Evolutionary conservation across 2,113 vertebrate species (phyloP).

Genomic region (Dicaeum eximium): DNA sequence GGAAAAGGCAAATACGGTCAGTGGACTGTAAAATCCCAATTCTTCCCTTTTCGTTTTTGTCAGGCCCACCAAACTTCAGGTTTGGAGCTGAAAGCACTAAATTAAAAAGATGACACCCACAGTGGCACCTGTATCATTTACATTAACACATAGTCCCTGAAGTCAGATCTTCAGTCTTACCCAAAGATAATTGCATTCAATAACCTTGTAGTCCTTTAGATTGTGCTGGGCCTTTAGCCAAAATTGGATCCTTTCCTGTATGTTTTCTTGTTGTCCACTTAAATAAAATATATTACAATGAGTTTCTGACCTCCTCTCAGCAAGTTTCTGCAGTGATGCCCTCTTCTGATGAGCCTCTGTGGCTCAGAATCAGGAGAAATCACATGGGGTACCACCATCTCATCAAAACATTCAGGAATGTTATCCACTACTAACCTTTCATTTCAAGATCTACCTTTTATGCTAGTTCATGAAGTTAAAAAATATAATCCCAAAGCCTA

Average conservation of each 20-base stretch:
- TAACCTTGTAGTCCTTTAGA: not conserved
- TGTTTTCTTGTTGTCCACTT: not conserved
- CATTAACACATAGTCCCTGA: fast-evolving
- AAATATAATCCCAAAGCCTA: not conserved
- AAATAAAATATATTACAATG: not conserved
- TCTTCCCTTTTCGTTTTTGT: not conserved
- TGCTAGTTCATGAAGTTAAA: not conserved
- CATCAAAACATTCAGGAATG: not conserved
- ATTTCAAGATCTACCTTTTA: not conserved
- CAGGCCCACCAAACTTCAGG: not conserved
- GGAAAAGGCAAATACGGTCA: not conserved
- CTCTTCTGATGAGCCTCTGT: not conserved
- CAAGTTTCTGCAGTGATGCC: not conserved
- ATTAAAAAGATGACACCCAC: not conserved
- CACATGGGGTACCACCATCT: not conserved
- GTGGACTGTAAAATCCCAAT: not conserved
- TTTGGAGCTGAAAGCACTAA: not conserved
- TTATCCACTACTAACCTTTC: not conserved
- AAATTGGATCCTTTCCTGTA: not conserved
- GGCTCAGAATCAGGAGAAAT: not conserved
- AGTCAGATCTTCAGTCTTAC: not conserved
- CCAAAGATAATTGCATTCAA: not conserved
- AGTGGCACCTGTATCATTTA: not conserved
- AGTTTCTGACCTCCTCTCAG: not conserved
- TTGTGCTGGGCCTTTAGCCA: not conserved